Conservation (phyloP, 2,113 vertebrate genomes). For the rabbit (Oryctolagus cuniculus) region DNA sequence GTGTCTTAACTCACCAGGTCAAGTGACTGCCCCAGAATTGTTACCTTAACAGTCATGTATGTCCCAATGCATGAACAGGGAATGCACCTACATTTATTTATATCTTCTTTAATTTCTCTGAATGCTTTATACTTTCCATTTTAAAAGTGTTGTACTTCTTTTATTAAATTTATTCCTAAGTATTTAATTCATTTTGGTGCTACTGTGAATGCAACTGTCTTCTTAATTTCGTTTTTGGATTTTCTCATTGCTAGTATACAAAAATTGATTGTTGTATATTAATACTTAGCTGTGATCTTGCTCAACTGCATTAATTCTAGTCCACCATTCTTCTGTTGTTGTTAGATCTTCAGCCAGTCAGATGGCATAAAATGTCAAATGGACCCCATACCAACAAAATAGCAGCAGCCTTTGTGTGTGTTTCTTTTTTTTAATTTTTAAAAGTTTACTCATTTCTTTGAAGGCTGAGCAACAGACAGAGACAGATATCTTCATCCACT, state of each 20-base stretch:
- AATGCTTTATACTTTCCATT: conserved; percentile 17
- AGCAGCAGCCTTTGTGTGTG: background rate
- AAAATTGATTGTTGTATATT: conserved; percentile 6
- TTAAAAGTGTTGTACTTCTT: background rate
- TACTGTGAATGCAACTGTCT: conserved; percentile 18
- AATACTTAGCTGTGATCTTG: background rate
- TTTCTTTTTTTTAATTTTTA: too few species aligned
- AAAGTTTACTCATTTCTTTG: too few species aligned
- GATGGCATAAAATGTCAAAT: background rate
- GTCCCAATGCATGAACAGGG: background rate
- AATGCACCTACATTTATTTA: background rate
- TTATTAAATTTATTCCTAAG: background rate
- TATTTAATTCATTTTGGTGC: background rate
- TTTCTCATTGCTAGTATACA: conserved; percentile 8
- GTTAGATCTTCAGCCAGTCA: background rate
- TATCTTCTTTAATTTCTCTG: background rate
- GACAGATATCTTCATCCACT: too few species aligned
- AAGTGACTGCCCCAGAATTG: background rate
- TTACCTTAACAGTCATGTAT: background rate
- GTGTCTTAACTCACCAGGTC: too few species aligned
- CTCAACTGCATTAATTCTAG: conserved; percentile 1
- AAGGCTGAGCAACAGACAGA: too few species aligned
- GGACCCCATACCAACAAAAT: background rate
- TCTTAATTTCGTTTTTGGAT: background rate
- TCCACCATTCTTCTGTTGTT: background rate